Base-by-base conservation (phyloP, 2,888 invertebrate genomes). In the Dasysyrphus tricinctus region DNA sequence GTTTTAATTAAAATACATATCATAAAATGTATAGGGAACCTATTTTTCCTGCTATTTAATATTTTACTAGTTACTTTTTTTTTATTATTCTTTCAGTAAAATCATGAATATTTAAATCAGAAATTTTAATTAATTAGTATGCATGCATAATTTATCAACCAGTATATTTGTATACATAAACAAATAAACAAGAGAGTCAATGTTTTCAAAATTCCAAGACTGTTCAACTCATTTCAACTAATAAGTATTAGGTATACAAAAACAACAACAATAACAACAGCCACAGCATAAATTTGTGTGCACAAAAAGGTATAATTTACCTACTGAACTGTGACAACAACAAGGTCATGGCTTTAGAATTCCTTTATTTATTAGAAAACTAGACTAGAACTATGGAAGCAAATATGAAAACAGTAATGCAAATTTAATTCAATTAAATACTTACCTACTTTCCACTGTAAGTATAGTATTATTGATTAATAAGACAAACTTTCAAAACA, bases 311-410 rank as follows among this genome's bases (percentile, higher is more conserved):
- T 39, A 63, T 29, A 63, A 42, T 63, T 44, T 42, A 63, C 44
- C 63, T 11, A 63, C 63, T 44, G 44, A 63, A 63, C 63, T 63
- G n/a, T 63, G 63, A 63, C 63, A n/a, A 12, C 9, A 63, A 3
- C 44, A 47, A 63, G 44, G 44, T 32, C 63, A 44, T n/a, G 14
- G 32, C 44, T 29, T 44, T 5, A n/a, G n/a, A 44, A 47, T 63
- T 63, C 32, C 24, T 44, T 29, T 29, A 9, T 24, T 24, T 19
- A 14, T 44, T 44, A 44, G 42, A 44, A 39, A 24, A 24, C 7
- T 5, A 42, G 39, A 24, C 7, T 5, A 42, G 39, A 42, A 63
- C n/a, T 44, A 44, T 44, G 6, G 44, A n/a, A 44, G 2, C 44
- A n/a, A 16, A 42, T 2, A 51, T 51, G 14, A 5, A 44, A 44